Conservation (phyloP, 1,140 invertebrate genomes). For the Notospermus geniculatus region DNA sequence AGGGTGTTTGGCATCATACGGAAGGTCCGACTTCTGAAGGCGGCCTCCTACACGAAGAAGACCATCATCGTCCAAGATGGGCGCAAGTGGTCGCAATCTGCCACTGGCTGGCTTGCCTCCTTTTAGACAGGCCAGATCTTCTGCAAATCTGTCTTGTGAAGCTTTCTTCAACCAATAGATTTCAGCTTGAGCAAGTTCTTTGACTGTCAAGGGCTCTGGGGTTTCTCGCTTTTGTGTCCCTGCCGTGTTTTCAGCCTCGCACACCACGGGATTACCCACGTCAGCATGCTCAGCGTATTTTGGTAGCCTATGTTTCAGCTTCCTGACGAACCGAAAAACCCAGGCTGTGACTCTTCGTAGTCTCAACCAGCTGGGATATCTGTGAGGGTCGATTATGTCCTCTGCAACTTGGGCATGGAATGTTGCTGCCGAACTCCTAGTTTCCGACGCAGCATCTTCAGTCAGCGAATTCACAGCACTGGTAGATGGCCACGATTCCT, state of each 20-base stretch:
- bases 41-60: constrained; percentile 1
- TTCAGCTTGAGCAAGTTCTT: constrained; percentile 6
- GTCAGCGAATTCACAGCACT: neutral
- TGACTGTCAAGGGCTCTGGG: neutral
- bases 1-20: neutral
- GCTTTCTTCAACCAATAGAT: neutral
- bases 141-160: neutral
- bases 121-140: neutral
- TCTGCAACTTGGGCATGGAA: neutral
- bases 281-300: no score
- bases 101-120: neutral
- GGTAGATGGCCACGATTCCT: constrained; percentile 6
- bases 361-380: constrained; percentile 13
- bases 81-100: neutral
- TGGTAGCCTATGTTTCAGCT: neutral
- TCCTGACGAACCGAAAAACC: constrained; percentile 17
- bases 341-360: constrained; percentile 15
- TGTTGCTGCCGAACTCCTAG: neutral
- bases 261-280: no score
- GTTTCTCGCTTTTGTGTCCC: neutral
- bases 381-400: neutral
- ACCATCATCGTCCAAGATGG: neutral
- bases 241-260: neutral
- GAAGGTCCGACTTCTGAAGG: neutral
- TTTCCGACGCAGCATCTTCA: neutral